These are phyloP conservation scores for Aproaerema taeniolella DNA, from an alignment of 2,888 invertebrate species.

Conservation along the genomic window DNA sequence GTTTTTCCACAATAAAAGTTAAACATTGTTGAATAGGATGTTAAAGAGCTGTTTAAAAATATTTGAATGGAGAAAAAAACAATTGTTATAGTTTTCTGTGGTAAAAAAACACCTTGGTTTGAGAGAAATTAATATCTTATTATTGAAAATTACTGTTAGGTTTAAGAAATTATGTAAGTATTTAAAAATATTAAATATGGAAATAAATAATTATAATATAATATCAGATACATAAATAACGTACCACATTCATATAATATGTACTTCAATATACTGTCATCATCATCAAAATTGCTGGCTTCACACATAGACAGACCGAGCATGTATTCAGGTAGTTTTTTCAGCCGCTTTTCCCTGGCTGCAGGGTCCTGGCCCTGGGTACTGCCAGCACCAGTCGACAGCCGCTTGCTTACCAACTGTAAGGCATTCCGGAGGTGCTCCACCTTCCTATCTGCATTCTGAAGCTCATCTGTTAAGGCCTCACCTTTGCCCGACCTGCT, in stretches of 20 bases:
- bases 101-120: no score
- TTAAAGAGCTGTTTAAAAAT: no score
- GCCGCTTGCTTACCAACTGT: constrained; percentile 79
- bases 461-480: constrained; percentile 88
- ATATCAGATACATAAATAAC: no score
- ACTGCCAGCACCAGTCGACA: constrained; percentile 71
- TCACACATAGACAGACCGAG: constrained; percentile 87
- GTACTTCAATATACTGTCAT: constrained; percentile 79
- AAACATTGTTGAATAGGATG: no score
- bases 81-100: no score
- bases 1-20: no score
- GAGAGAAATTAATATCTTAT: no score
- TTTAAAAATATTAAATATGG: no score
- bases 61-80: no score
- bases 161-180: no score
- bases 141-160: no score
- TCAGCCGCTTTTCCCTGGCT: constrained; percentile 84
- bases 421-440: constrained; percentile 86
- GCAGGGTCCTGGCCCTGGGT: constrained; percentile 78
- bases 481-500: constrained; percentile 91
- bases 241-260: constrained; percentile 76
- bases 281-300: constrained; percentile 78
- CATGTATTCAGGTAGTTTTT: constrained; percentile 91
- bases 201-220: no score
- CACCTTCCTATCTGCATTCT: constrained; percentile 88